Conservation (phyloP, 2,888 invertebrate species). For the Ramazzottius varieornatus region DNA sequence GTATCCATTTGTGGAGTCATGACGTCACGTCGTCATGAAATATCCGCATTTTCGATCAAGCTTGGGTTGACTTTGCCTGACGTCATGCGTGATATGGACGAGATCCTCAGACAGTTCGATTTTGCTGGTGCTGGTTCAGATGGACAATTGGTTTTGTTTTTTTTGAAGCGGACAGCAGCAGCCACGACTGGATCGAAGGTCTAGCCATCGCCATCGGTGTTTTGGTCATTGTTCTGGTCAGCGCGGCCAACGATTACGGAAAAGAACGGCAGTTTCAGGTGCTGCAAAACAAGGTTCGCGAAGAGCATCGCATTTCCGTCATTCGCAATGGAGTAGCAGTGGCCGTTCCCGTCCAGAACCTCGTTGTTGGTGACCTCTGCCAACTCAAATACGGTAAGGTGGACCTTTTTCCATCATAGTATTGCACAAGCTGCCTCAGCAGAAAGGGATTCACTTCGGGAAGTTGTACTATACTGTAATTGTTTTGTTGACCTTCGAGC, state of each 20-base stretch:
- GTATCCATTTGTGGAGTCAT: too few relatives aligned
- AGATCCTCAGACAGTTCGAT: too few relatives aligned
- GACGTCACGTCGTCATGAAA: too few relatives aligned
- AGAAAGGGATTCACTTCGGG: too few relatives aligned
- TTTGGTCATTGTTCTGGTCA: conserved; percentile 29
- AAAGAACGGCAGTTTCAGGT: conserved; percentile 22
- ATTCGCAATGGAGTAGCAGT: neutral
- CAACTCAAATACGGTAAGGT: neutral
- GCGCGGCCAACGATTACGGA: conserved; percentile 30
- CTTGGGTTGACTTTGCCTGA: too few relatives aligned
- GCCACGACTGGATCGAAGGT: conserved; percentile 98
- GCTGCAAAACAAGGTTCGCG: conserved; percentile 12
- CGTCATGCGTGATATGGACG: too few relatives aligned
- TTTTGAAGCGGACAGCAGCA: conserved; percentile 50
- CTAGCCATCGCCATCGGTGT: conserved; percentile 84
- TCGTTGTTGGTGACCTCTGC: neutral
- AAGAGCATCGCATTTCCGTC: neutral
- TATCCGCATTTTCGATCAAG: too few relatives aligned
- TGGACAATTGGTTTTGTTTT: conserved; percentile 14
- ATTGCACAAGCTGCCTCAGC: too few relatives aligned
- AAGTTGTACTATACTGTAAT: too few relatives aligned
- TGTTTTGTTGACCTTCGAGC: too few relatives aligned
- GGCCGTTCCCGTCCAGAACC: neutral
- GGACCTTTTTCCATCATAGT: too few relatives aligned
- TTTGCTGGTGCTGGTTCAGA: neutral